Percentiles rank a stretch among this genome's conserved stretches.
phyloP scores from a whole-genome alignment of 2,888 invertebrate genomes.

The Polyommatus icarus region DNA sequence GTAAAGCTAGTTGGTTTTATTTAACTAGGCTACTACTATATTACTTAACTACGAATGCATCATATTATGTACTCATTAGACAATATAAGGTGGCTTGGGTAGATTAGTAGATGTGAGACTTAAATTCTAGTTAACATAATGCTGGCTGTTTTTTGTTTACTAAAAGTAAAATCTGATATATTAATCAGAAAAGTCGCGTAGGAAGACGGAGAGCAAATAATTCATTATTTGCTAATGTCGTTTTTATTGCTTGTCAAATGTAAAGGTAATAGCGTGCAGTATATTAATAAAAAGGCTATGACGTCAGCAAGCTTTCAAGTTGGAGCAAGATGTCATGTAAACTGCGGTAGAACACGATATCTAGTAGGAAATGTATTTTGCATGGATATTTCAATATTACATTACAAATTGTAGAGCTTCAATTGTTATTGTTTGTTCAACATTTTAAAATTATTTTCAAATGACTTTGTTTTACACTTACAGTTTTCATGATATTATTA shows the following conservation, averaged over 20 bases:
- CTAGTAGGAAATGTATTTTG: neutral
- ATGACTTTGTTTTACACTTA: too few relatives aligned
- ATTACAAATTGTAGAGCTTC: neutral
- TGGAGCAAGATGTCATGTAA: slow-evolving; percentile 18
- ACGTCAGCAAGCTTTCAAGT: neutral
- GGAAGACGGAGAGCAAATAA: neutral
- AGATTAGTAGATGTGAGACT: too few relatives aligned
- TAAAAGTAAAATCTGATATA: neutral
- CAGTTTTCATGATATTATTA: too few relatives aligned
- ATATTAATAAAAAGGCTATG: slow-evolving; percentile 11
- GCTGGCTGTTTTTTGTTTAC: too few relatives aligned
- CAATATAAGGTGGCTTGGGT: too few relatives aligned
- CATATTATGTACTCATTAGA: too few relatives aligned
- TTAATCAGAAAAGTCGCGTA: neutral
- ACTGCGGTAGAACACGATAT: neutral
- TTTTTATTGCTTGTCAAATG: slow-evolving; percentile 2
- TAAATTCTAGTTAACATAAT: too few relatives aligned
- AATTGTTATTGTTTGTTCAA: neutral
- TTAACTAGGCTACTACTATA: too few relatives aligned
- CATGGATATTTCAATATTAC: neutral
- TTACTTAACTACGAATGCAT: too few relatives aligned
- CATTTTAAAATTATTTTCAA: neutral
- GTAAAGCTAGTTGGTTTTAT: too few relatives aligned
- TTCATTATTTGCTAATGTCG: neutral
- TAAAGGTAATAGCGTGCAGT: neutral